Evolutionary conservation across 2,888 invertebrate species (phyloP), one percentile per base, ranked within the genome.

Genomic region (Patella ulyssiponensis): DNA sequence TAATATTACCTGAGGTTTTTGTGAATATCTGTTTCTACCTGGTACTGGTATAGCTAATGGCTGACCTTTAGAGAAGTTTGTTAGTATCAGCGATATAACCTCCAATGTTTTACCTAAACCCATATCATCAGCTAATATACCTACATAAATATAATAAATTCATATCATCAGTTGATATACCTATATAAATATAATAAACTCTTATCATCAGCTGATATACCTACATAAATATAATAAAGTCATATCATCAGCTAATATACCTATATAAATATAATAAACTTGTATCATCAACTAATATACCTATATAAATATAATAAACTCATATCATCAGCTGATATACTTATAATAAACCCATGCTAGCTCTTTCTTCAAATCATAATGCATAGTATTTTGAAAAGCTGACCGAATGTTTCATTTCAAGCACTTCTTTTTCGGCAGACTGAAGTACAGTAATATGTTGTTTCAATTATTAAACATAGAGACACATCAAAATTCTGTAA

Each of bases 131-230:
- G 99, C 99, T 84, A 99, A 93, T 90, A 99, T 99, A 53, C 98
- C 99, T 87, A 79, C 11, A 82, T 58, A 69, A 69, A 51, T 15
- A 74, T 53, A 20, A 64, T 9, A 44, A 44, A 44, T 9, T 44
- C 9, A 9, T 44, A 44, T 44, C 44, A 44, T 44, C 9, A 44
- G 9, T 1, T 44, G 0, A 33, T 44, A 44, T n/a, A n/a, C n/a
- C n/a, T n/a, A n/a, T 44, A 44, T 44, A 44, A 44, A 44, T 44
- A 44, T 44, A 44, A 44, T 74, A 98, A 94, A 93, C 98, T 98
- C 99, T 99, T 99, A 92, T 99, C 98, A 92, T 99, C 99, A 76
- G 99, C 99, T 84, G 99, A 93, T 90, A 99, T 99, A 53, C 98
- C 98, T 86, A 79, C 11, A 82, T 52, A 56, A 58, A 51, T 11